Base-by-base conservation (phyloP, 2,113 vertebrate species). In the Hemiscyllium ocellatum region DNA sequence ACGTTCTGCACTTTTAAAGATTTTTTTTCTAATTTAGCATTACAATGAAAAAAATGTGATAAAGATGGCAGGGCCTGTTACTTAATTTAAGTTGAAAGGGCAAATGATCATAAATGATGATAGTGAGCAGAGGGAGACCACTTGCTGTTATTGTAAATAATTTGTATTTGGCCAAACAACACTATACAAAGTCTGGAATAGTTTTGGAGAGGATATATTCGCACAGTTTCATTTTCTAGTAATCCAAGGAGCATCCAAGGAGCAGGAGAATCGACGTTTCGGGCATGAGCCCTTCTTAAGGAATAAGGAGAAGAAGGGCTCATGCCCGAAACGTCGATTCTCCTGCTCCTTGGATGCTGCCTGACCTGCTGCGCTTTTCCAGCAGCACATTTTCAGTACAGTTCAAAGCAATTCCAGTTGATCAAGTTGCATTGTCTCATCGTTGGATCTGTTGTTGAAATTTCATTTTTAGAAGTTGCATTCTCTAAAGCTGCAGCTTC, bases 71-170 rank as follows among this genome's bases (percentile, higher is more conserved):
- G 37, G 68, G 69, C 69, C 69, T 33, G 42, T 95, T 95, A 72
- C 24, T 95, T 94, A 70, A 94, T 94, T 70, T 70, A 70, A 94
- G 72, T 94, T 13, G 68, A 95, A 95, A 52, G 69, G 94, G 69
- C 94, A 95, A 95, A 95, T 69, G 42, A 72, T 42, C 94, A 8
- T 72, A 95, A 76, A 76, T 72, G 52, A 72, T 70, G 94, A 95
- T 68, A 95, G 69, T 76, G 69, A 76, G 94, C 68, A 61, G 87
- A 61, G 87, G 33, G 52, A 47, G 42, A 26, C 52, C 47, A 90
- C 87, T 90, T 12, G 0, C 12, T 12, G 33, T 56, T 90, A 33
- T 95, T 95, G 94, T 50, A 95, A 95, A 95, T 52, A 69, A 95
- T n/a, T 72, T 95, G 94, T 65, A 52, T 95, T 95, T 26, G 52